Evolutionary conservation across 2,888 invertebrate genomes (phyloP).

Genomic region (Quadroppia sp.): DNA sequence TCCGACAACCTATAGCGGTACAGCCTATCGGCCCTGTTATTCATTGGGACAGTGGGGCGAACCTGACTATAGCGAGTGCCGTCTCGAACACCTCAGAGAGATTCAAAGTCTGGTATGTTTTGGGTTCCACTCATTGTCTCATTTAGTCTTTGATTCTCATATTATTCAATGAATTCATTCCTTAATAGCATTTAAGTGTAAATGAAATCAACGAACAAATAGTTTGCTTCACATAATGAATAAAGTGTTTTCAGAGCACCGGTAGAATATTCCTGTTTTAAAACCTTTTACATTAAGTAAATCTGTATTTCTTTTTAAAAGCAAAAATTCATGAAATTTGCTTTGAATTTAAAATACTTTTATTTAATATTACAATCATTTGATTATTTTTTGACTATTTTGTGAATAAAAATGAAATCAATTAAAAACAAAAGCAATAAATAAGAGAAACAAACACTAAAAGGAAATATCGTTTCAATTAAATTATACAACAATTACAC

Average conservation of each 20-base stretch:
- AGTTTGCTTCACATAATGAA: slow-evolving; percentile 16
- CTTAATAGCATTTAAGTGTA: slow-evolving; percentile 4
- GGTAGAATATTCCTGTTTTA: not conserved
- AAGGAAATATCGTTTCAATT: slow-evolving; percentile 10
- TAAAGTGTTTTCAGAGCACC: not conserved
- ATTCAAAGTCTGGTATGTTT: slow-evolving; percentile 47
- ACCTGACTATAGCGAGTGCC: slow-evolving; percentile 48
- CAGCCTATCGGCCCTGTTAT: slow-evolving; percentile 48
- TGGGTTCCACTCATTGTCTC: slow-evolving; percentile 37
- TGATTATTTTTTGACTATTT: too few relatives aligned
- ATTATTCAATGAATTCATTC: slow-evolving; percentile 9
- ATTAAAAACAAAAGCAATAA: not conserved
- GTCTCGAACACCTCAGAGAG: slow-evolving; percentile 47
- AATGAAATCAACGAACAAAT: slow-evolving; percentile 31
- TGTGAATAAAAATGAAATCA: too few relatives aligned
- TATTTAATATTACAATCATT: too few relatives aligned
- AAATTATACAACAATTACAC: slow-evolving; percentile 23
- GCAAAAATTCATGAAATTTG: too few relatives aligned
- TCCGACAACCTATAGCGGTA: slow-evolving; percentile 47
- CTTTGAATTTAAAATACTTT: too few relatives aligned
- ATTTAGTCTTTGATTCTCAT: not conserved
- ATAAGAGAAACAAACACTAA: not conserved
- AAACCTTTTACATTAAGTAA: too few relatives aligned
- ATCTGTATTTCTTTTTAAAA: too few relatives aligned
- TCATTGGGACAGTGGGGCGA: slow-evolving; percentile 48